phyloP scores from a whole-genome alignment of 1,140 invertebrate species.

The Drosophila kanapiae region DNA sequence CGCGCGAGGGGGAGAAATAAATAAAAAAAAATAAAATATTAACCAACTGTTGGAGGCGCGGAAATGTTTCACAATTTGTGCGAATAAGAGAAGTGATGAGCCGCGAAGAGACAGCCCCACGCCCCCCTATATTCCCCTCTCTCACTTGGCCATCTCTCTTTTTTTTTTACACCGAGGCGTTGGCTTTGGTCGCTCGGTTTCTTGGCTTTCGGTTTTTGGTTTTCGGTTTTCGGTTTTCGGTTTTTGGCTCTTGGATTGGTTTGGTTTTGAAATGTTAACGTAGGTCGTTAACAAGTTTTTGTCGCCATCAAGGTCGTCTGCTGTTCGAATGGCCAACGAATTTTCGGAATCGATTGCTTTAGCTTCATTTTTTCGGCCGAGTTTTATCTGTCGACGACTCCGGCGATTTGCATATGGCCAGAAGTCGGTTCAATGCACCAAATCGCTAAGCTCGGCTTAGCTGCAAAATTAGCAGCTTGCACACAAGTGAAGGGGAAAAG shows the following conservation, averaged over 20 bases:
- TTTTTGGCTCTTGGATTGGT: slow-evolving; percentile 32
- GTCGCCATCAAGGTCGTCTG: slow-evolving; percentile 46
- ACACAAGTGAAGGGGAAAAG: slow-evolving; percentile 34
- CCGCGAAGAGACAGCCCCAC: slow-evolving; percentile 3
- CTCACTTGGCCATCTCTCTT: background rate
- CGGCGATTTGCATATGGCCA: slow-evolving; percentile 37
- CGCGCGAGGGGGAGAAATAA: background rate
- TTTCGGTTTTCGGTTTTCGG: slow-evolving; percentile 32
- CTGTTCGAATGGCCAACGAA: slow-evolving; percentile 30
- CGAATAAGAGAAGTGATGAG: slow-evolving; percentile 45
- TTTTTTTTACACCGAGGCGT: slow-evolving; percentile 24
- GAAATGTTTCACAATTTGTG: slow-evolving; percentile 39
- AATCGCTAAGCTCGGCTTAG: background rate
- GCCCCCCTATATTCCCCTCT: background rate
- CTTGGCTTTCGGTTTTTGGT: slow-evolving; percentile 6
- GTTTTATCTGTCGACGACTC: slow-evolving; percentile 5
- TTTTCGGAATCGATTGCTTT: slow-evolving; percentile 24
- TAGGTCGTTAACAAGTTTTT: slow-evolving; percentile 74
- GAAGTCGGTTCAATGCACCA: slow-evolving; percentile 57
- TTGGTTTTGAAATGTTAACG: slow-evolving; percentile 72
- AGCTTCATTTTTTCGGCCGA: slow-evolving; percentile 7
- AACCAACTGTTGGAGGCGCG: slow-evolving; percentile 33
- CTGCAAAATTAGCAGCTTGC: slow-evolving; percentile 55
- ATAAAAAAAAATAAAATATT: slow-evolving; percentile 30
- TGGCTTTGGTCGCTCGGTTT: slow-evolving; percentile 24